phyloP scores from a whole-genome alignment of 2,113 vertebrate species.

The Poeciliopsis retropinna region DNA sequence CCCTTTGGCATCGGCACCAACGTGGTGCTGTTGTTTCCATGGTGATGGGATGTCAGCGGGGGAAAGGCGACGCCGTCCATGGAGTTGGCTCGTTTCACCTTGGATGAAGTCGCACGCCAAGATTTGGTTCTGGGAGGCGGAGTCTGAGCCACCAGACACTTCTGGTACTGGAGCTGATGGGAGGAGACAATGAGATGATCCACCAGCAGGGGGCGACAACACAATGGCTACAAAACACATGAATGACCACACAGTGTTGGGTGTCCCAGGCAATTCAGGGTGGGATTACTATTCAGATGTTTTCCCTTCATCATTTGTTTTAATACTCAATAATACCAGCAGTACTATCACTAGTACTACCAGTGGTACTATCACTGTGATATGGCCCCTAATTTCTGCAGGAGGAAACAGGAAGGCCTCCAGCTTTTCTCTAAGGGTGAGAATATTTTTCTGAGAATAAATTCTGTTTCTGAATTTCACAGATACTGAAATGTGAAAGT shows the following conservation, averaged over 20 bases:
- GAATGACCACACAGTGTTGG: background rate
- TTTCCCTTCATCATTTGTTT: too few species aligned
- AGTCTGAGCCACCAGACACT: conserved; percentile 91
- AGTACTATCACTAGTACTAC: too few species aligned
- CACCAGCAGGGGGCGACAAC: background rate
- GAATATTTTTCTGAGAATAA: background rate
- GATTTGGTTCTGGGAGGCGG: conserved; percentile 83
- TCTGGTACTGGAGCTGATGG: conserved; percentile 92
- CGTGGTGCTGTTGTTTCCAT: conserved; percentile 8
- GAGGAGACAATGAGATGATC: background rate
- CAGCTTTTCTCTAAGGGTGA: background rate
- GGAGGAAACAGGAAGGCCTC: background rate
- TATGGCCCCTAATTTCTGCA: background rate
- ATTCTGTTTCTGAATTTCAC: background rate
- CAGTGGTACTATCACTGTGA: too few species aligned
- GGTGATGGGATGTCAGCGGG: conserved; percentile 44
- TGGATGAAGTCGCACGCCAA: conserved; percentile 71
- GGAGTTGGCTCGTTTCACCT: conserved; percentile 83
- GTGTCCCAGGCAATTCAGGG: too few species aligned
- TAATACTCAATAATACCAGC: too few species aligned
- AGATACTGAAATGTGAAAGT: background rate
- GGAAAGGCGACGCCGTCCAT: conserved; percentile 79
- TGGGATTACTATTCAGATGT: too few species aligned
- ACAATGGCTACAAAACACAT: background rate
- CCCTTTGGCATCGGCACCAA: conserved; percentile 43